Evolutionary conservation across 2,113 vertebrate genomes (phyloP).

Genomic region (Hydrolagus affinis): DNA sequence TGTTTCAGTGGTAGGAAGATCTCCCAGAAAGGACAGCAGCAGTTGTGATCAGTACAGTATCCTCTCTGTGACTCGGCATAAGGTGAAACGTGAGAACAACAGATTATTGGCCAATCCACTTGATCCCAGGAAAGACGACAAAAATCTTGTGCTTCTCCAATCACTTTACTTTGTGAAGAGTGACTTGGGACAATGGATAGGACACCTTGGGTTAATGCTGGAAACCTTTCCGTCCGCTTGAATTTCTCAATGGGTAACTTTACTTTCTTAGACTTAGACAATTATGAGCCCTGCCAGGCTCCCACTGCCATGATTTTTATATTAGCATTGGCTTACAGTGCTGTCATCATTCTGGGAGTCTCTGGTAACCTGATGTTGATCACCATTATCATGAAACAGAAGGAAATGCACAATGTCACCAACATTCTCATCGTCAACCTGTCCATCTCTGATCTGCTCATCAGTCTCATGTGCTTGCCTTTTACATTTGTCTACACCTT

Average conservation of each 20-base stretch:
- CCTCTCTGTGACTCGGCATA: neutral
- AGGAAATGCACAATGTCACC: constrained; percentile 78
- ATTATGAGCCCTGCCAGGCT: constrained; percentile 52
- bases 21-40: neutral
- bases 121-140: neutral
- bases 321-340: constrained; percentile 69
- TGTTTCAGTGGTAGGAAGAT: constrained; percentile 9
- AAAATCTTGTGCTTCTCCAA: neutral
- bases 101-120: neutral
- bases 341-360: constrained; percentile 71
- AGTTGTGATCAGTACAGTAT: neutral
- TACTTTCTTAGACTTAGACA: constrained; percentile 37
- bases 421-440: constrained; percentile 81
- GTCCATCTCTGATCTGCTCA: constrained; percentile 72
- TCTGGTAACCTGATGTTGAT: constrained; percentile 73
- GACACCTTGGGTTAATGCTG: constrained; percentile 41
- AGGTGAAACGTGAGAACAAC: constrained; percentile 8
- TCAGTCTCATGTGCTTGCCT: constrained; percentile 73
- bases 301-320: constrained; percentile 66
- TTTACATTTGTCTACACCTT: constrained; percentile 77
- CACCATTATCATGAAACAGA: constrained; percentile 68
- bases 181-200: constrained; percentile 48
- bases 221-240: constrained; percentile 46
- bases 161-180: neutral
- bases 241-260: constrained; percentile 52